phyloP scores from a whole-genome alignment of 2,888 invertebrate genomes.

The Tanaodytes sp. region DNA sequence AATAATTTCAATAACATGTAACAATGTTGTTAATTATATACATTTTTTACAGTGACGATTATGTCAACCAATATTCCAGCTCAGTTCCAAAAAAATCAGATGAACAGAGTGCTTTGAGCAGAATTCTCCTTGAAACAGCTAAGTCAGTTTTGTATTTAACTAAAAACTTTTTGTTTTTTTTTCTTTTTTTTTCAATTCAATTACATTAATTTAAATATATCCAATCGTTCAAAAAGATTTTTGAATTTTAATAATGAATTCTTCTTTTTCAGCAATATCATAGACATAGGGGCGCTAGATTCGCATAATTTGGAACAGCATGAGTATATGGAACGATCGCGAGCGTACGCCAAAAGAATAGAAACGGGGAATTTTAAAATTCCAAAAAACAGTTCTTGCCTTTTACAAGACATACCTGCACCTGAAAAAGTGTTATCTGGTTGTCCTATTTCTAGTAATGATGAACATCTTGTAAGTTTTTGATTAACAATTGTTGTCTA shows the following conservation, averaged over 20 bases:
- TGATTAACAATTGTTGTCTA: no score
- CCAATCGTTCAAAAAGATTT: no score
- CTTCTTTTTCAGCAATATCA: slow-evolving; percentile 85
- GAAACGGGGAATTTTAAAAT: slow-evolving; percentile 72
- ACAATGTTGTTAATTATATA: no score
- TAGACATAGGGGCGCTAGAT: slow-evolving; percentile 93
- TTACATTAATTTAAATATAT: no score
- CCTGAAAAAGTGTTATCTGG: slow-evolving; percentile 80
- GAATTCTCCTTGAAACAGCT: slow-evolving; percentile 91
- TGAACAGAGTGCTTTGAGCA: slow-evolving; percentile 83
- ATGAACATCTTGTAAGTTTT: slow-evolving; percentile 81
- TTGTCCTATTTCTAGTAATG: slow-evolving; percentile 77
- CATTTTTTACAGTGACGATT: slow-evolving; percentile 77
- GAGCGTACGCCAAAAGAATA: slow-evolving; percentile 70
- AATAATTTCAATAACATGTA: no score
- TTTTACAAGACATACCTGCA: slow-evolving; percentile 83
- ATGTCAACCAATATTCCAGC: slow-evolving; percentile 77
- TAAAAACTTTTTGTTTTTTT: no score
- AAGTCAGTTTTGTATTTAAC: slow-evolving; percentile 79
- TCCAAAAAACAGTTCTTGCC: slow-evolving; percentile 73
- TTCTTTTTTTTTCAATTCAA: no score
- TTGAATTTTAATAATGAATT: no score
- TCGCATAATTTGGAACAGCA: slow-evolving; percentile 90
- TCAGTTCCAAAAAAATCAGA: slow-evolving; percentile 85
- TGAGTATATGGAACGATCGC: slow-evolving; percentile 83